Evolutionary conservation across 2,888 invertebrate genomes (phyloP), one percentile per base, ranked within the genome.

Genomic region (Tillus elongatus): DNA sequence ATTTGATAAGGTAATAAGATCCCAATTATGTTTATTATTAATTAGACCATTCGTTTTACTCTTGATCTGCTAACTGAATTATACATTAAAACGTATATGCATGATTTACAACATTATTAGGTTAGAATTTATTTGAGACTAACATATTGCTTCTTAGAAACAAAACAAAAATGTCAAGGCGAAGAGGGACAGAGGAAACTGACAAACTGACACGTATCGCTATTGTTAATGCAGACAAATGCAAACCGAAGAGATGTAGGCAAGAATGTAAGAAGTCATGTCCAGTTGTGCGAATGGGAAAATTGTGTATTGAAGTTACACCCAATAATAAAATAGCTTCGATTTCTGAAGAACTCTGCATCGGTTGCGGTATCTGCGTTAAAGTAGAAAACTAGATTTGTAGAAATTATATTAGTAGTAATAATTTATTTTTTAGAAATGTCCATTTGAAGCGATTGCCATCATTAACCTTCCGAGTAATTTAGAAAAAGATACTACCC

Each of bases 391-490:
- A n/a, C 6, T 19, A n/a, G n/a, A n/a, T n/a, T n/a, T n/a, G n/a
- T n/a, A n/a, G 3, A 12, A 4, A 3, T 35, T 4, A 15, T 10
- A 8, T 29, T n/a, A n/a, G n/a, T n/a, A n/a, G 8, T 8, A 28
- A 30, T 37, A 30, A 9, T 43, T 39, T 41, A 44, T 51, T 52
- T 68, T 73, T 46, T 70, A 96, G 91, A 98, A 98, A 90, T 98
- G 98, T 62, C 98, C 98, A 0, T 98, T 98, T 69, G 97, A 98
- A 68, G 98, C 98, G 3, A 93, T 98, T 53, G 87, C 84, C 30
- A 99, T 99, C 52, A 98, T 98, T 58, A 99, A 98, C 69, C 75
- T 98, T 55, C 98, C 98, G 31, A 96, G 95, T 55, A 98, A 98
- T 67, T 74, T 98, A 70, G 95, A 95, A 61, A 88, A 87, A 63